phyloP scores from a whole-genome alignment of 2,888 invertebrate genomes.

The Tigriopus californicus region DNA sequence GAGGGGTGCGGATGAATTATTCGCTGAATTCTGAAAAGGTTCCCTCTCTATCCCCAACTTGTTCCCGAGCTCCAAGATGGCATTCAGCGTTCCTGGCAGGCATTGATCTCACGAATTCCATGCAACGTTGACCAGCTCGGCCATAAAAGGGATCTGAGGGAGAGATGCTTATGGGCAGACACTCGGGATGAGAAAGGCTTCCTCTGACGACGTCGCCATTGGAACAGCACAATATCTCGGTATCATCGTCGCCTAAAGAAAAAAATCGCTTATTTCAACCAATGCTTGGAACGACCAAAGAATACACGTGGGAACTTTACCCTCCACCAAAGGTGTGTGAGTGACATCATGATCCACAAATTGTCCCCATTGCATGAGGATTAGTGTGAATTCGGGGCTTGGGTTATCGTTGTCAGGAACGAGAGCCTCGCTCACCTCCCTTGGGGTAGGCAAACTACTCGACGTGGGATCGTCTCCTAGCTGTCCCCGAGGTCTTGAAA shows the following conservation, averaged over 20 bases:
- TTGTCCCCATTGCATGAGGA: conserved; percentile 32
- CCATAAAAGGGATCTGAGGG: conserved; percentile 38
- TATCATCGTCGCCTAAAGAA: background rate
- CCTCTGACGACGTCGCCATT: conserved; percentile 42
- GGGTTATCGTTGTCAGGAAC: background rate
- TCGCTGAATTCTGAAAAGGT: no score
- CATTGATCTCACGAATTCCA: conserved; percentile 51
- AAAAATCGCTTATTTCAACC: background rate
- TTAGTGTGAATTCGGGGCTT: background rate
- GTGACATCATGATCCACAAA: conserved; percentile 29
- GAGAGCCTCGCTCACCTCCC: background rate
- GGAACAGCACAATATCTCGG: background rate
- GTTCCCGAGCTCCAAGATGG: conserved; percentile 9
- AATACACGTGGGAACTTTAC: conserved; percentile 18
- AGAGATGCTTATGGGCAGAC: conserved; percentile 43
- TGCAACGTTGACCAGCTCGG: conserved; percentile 39
- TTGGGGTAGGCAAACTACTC: background rate
- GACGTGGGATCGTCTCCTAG: background rate
- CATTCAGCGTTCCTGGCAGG: conserved; percentile 41
- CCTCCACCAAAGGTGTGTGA: conserved; percentile 22
- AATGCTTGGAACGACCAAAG: background rate
- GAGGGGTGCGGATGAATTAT: background rate
- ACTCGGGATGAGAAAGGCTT: conserved; percentile 43
- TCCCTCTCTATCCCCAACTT: background rate
- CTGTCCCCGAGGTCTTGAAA: background rate